Evolutionary conservation across 2,888 invertebrate genomes (phyloP), one percentile per base, ranked within the genome.

Genomic region (Cephus pygmeus): DNA sequence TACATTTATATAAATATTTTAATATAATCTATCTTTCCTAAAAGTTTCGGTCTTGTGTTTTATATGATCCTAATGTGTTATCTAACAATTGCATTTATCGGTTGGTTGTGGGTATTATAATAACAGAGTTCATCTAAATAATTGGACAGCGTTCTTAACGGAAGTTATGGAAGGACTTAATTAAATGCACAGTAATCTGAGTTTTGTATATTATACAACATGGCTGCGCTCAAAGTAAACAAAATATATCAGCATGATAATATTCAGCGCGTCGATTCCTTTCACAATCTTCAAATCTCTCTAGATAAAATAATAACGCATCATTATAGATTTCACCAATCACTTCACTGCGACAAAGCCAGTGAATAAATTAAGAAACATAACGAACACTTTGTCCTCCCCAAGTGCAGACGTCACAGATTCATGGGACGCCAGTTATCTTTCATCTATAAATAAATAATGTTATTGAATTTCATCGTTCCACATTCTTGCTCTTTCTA

Each of bases 1-100:
- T 78, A 78, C 78, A 78, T 68, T 78, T 34, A 78, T 78, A 78
- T 78, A 78, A 78, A 78, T 78, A 78, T 75, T 73, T 76, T 73
- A 78, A 76, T 75, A 78, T 78, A 78, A 76, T 78, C 73, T 75
- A 68, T 40, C 69, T 69, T 71, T 34, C 35, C 33, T 69, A 71
- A 78, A 34, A 23, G 56, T 31, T 77, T 56, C 30, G 71, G 33
- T 75, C 56, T 40, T 78, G 71, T 69, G 73, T 75, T 73, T 76
- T 69, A 68, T 35, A 36, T 71, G 71, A 73, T 77, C 69, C 34
- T 69, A 36, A 40, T 34, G 36, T 40, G 40, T 77, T 69, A 77
- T 69, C 77, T 75, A 69, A 75, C 34, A 35, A n/a, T 74, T 74
- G 74, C 74, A 74, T 35, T 74, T 74, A 56, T 56, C 56, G 9